Percentiles rank a stretch among this genome's conserved stretches.
Evolutionary conservation across 2,113 vertebrate genomes (phyloP).

Genomic region (Montifringilla adamsi): DNA sequence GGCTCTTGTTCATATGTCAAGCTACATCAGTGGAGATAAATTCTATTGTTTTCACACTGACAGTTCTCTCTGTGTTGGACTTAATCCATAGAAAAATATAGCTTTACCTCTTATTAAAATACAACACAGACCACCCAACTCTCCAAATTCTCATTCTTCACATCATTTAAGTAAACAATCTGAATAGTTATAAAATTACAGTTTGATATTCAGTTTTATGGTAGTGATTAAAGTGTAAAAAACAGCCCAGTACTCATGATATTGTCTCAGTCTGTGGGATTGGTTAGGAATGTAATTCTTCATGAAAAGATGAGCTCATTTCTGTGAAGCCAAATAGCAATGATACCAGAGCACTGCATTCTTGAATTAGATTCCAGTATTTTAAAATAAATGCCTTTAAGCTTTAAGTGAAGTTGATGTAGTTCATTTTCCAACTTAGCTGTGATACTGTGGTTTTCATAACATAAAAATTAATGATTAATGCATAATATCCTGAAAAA

Average conservation of each 20-base stretch:
- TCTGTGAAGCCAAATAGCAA: slow-evolving; percentile 29
- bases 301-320: slow-evolving; percentile 50
- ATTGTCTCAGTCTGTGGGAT: slow-evolving; percentile 39
- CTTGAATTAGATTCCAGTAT: slow-evolving; percentile 37
- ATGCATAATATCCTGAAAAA: background rate
- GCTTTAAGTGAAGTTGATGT: slow-evolving; percentile 36
- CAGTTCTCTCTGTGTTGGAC: slow-evolving; percentile 84
- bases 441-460: background rate
- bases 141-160: slow-evolving; percentile 31
- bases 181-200: slow-evolving; percentile 40
- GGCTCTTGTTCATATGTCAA: slow-evolving; percentile 99
- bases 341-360: slow-evolving; percentile 2
- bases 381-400: slow-evolving; percentile 57
- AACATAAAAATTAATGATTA: slow-evolving; percentile 25
- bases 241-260: background rate
- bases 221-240: slow-evolving; percentile 41
- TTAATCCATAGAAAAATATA: slow-evolving; percentile 83
- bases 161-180: background rate
- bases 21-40: slow-evolving; percentile 95
- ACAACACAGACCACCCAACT: slow-evolving; percentile 71
- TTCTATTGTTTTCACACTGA: slow-evolving; percentile 94
- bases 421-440: slow-evolving; percentile 42
- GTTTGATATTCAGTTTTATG: slow-evolving; percentile 36
- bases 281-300: slow-evolving; percentile 48
- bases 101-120: slow-evolving; percentile 74